Percentiles rank a stretch among this genome's conserved stretches.
These are phyloP conservation scores for Odontocolon sp. DNA, from an alignment of 2,888 invertebrate species.

Conservation along the genomic window DNA sequence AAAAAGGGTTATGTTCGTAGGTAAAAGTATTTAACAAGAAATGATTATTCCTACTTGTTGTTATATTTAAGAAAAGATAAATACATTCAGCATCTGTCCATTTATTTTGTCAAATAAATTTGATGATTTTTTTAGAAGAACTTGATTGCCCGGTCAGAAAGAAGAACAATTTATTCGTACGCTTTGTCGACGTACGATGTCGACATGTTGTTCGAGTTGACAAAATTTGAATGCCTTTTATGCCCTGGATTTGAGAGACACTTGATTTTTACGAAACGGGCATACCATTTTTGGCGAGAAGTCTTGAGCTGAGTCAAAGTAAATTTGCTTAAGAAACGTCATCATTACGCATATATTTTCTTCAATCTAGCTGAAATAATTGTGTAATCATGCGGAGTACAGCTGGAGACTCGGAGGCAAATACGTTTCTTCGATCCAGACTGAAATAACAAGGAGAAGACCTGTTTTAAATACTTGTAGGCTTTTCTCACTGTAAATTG, in stretches of 20 bases:
- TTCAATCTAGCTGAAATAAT: conserved; percentile 9
- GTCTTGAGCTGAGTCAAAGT: conserved; percentile 11
- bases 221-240: neutral
- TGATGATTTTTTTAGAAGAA: neutral
- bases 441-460: conserved; percentile 1
- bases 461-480: neutral
- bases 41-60: conserved; percentile 1
- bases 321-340: conserved; percentile 13
- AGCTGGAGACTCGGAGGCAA: neutral
- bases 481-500: no score
- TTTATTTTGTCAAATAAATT: neutral
- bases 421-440: neutral
- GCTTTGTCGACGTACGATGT: neutral
- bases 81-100: neutral
- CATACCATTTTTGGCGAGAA: conserved; percentile 44
- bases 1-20: conserved; percentile 5
- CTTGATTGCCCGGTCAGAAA: no score
- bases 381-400: neutral
- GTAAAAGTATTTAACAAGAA: conserved; percentile 37
- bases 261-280: conserved; percentile 9
- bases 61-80: neutral
- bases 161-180: neutral
- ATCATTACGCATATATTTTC: conserved; percentile 25
- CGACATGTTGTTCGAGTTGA: neutral
- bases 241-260: conserved; percentile 10